These are phyloP conservation scores for Rhinoderma darwinii DNA, from an alignment of 2,113 vertebrate species.

Conservation along the genomic window DNA sequence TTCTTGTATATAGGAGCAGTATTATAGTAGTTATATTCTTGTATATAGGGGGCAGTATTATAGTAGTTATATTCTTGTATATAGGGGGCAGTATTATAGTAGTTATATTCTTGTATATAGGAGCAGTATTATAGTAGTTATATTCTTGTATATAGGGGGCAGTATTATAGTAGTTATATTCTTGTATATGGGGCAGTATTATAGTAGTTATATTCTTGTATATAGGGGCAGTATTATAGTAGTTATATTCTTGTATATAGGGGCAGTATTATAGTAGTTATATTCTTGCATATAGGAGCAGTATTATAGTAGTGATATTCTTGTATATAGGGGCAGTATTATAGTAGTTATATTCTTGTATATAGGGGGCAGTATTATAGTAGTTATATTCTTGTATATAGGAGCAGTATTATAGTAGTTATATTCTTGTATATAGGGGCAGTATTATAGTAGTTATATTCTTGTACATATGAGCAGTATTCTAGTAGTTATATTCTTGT, in stretches of 20 bases:
- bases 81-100: too few species aligned
- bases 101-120: not conserved
- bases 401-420: conserved; percentile 4
- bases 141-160: too few species aligned
- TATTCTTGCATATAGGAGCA: too few species aligned
- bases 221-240: not conserved
- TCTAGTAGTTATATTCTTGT: too few species aligned
- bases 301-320: too few species aligned
- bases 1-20: not conserved
- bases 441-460: not conserved
- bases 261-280: too few species aligned
- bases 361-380: not conserved
- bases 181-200: not conserved
- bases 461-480: not conserved
- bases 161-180: not conserved
- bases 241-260: too few species aligned
- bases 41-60: not conserved
- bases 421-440: not conserved
- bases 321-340: not conserved
- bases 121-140: too few species aligned
- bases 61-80: not conserved
- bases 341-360: not conserved
- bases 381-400: not conserved
- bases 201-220: not conserved
- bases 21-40: not conserved